Evolutionary conservation across 2,888 invertebrate species (phyloP).

Genomic region (Griposia aprilina): DNA sequence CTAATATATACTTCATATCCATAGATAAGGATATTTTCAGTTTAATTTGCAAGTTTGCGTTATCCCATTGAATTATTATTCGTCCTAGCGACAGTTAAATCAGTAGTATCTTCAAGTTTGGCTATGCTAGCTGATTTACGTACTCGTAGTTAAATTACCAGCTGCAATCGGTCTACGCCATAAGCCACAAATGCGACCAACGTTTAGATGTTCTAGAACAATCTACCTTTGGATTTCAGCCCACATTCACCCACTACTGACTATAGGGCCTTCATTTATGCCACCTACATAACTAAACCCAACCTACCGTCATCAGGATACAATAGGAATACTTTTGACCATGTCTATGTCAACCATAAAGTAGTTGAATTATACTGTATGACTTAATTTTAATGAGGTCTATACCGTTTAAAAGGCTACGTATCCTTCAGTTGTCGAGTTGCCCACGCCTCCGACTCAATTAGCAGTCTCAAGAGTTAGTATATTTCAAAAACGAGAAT

Average conservation of each 20-base stretch:
- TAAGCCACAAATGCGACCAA: neutral
- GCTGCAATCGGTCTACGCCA: conserved; percentile 3
- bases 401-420: conserved; percentile 54
- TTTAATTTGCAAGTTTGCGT: neutral
- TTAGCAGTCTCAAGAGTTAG: conserved; percentile 69
- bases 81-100: neutral
- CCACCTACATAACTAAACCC: conserved; percentile 37
- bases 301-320: conserved; percentile 23
- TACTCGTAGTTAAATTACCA: neutral
- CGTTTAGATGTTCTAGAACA: conserved; percentile 32
- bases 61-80: neutral
- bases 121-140: neutral
- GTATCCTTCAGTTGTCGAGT: conserved; percentile 74
- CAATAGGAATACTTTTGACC: conserved; percentile 45
- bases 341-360: conserved; percentile 51
- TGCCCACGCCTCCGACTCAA: conserved; percentile 69
- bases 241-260: conserved; percentile 51
- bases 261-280: conserved; percentile 31
- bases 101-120: neutral
- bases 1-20: too few species aligned
- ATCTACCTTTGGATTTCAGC: conserved; percentile 22
- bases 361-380: conserved; percentile 60
- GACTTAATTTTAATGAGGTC: conserved; percentile 64
- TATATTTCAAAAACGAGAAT: conserved; percentile 73
- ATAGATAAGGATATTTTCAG: neutral